Base-by-base conservation (phyloP, 2,888 invertebrate species). In the Plagodis pulveraria region DNA sequence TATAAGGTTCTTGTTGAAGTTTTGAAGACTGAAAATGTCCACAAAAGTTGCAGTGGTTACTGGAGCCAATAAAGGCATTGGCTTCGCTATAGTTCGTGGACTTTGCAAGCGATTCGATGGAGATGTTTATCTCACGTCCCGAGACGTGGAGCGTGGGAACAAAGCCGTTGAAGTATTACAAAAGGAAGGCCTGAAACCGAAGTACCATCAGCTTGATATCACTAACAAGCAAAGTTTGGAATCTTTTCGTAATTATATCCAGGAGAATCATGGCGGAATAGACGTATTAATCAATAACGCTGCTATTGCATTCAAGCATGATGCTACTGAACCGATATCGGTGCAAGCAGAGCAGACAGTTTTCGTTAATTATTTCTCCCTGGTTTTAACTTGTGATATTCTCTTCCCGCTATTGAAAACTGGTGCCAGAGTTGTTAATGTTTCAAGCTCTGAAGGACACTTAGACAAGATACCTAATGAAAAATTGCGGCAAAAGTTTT, bases 241-340 rank as follows among this genome's bases (percentile, higher is more conserved):
- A 53, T 81, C 66, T 6, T 94, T 96, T 65, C 89, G 91, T 5
- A 93, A 95, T 67, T 94, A 93, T 69, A 76, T 97, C 5, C 89
- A 94, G 70, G 81, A 87, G n/a, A 94, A 93, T 38, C 93, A 96
- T 72, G 95, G 94, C 0, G 95, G 96, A 0, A 85, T 97, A 5
- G 96, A 97, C 84, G 76, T 97, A 47, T 87, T 97, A 43, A 93
- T 97, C 0, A 97, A 97, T 75, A 97, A 97, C 81, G 96, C 96
- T 5, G 96, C 94, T 0, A 96, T 96, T 59, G 95, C 95, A 0
- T 96, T 94, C 72, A 95, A 95, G 91, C 43, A 36, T 6, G 78
- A 77, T 54, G 93, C 95, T 0, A 91, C 94, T 0, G 96, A 95
- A 47, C 94, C 96, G 0, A 94, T 95, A 48, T 74, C 81, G 0